These are phyloP conservation scores for Trinorchestia longiramus DNA, from an alignment of 1,140 invertebrate species.

Conservation along the genomic window DNA sequence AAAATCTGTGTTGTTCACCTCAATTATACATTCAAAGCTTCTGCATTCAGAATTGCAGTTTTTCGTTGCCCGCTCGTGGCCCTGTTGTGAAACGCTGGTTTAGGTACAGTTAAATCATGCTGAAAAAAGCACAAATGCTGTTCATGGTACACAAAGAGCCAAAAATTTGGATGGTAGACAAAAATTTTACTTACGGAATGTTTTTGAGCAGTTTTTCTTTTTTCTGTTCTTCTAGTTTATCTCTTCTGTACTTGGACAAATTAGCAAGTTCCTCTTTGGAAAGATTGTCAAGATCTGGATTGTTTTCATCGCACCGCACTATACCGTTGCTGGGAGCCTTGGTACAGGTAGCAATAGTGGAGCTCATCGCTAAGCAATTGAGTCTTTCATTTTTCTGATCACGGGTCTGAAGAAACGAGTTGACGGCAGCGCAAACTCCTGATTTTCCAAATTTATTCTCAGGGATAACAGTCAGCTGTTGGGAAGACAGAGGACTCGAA, in stretches of 20 bases:
- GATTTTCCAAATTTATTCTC: background rate
- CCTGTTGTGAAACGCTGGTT: too few relatives aligned
- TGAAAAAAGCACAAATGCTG: too few relatives aligned
- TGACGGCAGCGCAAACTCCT: background rate
- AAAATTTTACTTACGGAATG: constrained; percentile 6
- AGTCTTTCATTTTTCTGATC: background rate
- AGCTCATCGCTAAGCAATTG: background rate
- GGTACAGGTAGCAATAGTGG: background rate
- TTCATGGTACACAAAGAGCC: background rate
- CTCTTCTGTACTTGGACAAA: constrained; percentile 45
- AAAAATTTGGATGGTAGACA: background rate
- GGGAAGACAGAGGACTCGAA: background rate
- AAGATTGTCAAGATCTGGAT: background rate
- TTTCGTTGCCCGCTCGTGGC: too few relatives aligned
- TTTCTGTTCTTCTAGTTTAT: constrained; percentile 15
- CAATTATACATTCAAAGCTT: too few relatives aligned
- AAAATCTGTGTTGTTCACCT: too few relatives aligned
- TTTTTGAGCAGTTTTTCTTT: constrained; percentile 19
- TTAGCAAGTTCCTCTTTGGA: background rate
- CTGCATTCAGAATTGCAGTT: too few relatives aligned
- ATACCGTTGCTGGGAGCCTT: background rate
- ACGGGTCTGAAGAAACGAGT: constrained; percentile 1
- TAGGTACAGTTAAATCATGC: too few relatives aligned
- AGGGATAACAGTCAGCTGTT: background rate
- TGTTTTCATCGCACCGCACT: background rate